Conservation (phyloP, 1,140 invertebrate genomes). For the Bradysia coprophila region DNA sequence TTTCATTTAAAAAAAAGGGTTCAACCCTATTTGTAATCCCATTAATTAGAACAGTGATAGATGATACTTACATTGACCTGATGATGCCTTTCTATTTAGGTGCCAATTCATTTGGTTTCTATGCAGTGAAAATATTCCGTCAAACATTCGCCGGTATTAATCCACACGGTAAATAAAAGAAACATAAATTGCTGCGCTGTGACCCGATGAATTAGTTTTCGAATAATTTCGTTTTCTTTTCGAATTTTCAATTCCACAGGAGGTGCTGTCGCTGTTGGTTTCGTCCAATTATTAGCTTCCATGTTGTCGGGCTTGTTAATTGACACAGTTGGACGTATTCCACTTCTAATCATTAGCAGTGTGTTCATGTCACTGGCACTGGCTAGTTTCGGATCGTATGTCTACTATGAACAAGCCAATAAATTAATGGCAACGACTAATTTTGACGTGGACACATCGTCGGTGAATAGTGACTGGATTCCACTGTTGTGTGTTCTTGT, state of each 20-base stretch:
- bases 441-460: conserved; percentile 27
- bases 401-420: conserved; percentile 49
- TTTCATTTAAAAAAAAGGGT: too few species aligned
- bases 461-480: conserved; percentile 56
- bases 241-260: too few species aligned
- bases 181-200: too few species aligned
- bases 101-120: conserved; percentile 69
- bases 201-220: too few species aligned
- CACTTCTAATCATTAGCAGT: conserved; percentile 58
- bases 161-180: too few species aligned
- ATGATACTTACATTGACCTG: neutral
- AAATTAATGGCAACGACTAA: conserved; percentile 24
- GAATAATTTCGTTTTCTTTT: too few species aligned
- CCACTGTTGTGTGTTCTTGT: conserved; percentile 63
- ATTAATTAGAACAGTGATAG: neutral
- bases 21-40: too few species aligned
- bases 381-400: conserved; percentile 63
- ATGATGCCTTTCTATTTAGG: conserved; percentile 41
- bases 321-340: conserved; percentile 63
- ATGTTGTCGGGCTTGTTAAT: conserved; percentile 61
- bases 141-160: conserved; percentile 65
- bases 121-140: conserved; percentile 64
- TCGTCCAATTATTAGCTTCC: conserved; percentile 61
- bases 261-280: conserved; percentile 65
- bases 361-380: conserved; percentile 68